Percentiles rank a stretch among this genome's conserved stretches.
Evolutionary conservation across 2,888 invertebrate species (phyloP).

Genomic region (Idaea straminata): DNA sequence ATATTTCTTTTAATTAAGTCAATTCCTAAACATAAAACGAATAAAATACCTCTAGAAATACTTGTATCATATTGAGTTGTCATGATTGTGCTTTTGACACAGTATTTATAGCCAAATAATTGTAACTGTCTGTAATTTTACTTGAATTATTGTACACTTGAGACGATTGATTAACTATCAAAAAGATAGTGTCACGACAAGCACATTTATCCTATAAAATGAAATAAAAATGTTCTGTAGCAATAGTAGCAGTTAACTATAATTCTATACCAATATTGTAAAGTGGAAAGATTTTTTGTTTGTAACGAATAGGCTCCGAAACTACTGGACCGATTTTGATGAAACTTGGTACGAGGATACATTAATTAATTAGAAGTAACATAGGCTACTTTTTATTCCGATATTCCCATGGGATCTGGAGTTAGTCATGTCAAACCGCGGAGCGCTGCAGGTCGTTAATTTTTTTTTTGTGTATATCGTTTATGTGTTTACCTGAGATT

Average conservation of each 20-base stretch:
- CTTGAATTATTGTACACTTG: neutral
- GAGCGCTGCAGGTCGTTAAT: too few relatives aligned
- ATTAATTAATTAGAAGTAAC: too few relatives aligned
- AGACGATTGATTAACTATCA: neutral
- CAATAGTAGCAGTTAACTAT: neutral
- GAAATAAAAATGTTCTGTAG: slow-evolving; percentile 3
- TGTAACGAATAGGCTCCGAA: too few relatives aligned
- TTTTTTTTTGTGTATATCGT: too few relatives aligned
- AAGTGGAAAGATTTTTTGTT: too few relatives aligned
- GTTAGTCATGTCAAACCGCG: too few relatives aligned
- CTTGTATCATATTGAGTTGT: neutral
- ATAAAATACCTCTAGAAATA: neutral
- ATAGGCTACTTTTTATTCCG: too few relatives aligned
- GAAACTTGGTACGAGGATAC: too few relatives aligned
- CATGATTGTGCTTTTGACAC: neutral
- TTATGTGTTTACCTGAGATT: slow-evolving; percentile 36
- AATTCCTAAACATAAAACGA: neutral
- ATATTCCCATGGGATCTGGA: too few relatives aligned
- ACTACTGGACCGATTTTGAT: too few relatives aligned
- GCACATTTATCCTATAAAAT: slow-evolving; percentile 36
- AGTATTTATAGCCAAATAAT: neutral
- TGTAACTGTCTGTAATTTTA: neutral
- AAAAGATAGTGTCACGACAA: neutral
- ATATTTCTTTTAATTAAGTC: neutral
- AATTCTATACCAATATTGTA: too few relatives aligned